Percentiles rank a stretch among this genome's conserved stretches.
phyloP scores from a whole-genome alignment of 2,888 invertebrate species.

The Tipula confusa region DNA sequence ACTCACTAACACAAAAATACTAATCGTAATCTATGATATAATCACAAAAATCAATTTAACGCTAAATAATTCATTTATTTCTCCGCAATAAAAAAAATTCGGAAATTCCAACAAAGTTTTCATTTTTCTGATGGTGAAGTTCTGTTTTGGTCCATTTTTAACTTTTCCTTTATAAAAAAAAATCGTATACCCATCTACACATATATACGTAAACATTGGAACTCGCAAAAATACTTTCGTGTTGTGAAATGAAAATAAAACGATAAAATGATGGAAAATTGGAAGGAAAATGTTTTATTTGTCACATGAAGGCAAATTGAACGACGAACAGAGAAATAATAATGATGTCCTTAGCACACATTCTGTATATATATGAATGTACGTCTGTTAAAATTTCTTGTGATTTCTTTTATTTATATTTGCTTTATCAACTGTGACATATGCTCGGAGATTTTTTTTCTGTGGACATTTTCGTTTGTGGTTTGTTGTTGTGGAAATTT shows the following conservation, averaged over 20 bases:
- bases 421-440: conserved; percentile 7
- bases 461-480: not conserved
- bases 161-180: not conserved
- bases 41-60: conserved; percentile 25
- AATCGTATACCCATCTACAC: not conserved
- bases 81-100: not conserved
- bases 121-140: not conserved
- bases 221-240: not conserved
- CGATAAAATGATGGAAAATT: not conserved
- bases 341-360: not conserved
- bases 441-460: not conserved
- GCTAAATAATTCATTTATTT: conserved; percentile 12
- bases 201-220: not conserved
- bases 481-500: not conserved
- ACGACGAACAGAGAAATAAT: not conserved
- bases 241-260: not conserved
- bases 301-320: not conserved
- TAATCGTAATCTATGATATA: conserved; percentile 25
- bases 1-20: not conserved
- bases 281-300: not conserved
- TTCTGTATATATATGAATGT: not conserved
- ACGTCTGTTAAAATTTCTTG: not conserved
- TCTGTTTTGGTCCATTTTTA: not conserved
- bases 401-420: not conserved
- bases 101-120: not conserved